These are phyloP conservation scores for Sturnira hondurensis DNA, from an alignment of 2,113 vertebrate species.

Conservation along the genomic window DNA sequence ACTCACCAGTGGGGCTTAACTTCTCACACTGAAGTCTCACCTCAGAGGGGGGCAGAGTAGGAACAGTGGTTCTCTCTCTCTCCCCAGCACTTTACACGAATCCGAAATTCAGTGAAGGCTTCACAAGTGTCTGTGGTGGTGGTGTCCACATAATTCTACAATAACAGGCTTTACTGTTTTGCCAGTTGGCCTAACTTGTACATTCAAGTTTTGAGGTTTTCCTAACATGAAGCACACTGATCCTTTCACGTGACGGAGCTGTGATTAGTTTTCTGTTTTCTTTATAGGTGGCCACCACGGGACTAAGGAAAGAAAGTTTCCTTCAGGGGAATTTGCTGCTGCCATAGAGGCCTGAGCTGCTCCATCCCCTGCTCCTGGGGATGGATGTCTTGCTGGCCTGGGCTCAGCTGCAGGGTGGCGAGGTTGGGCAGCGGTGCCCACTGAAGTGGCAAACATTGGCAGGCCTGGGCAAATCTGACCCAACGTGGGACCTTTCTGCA, in stretches of 20 bases:
- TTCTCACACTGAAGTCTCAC: not conserved
- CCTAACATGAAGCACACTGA: not conserved
- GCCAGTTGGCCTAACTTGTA: not conserved
- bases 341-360: not conserved
- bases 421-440: not conserved
- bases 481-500: not conserved
- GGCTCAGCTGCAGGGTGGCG: not conserved
- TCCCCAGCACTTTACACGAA: not conserved
- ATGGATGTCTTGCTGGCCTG: not conserved
- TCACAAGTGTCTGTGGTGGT: not conserved
- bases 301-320: not conserved
- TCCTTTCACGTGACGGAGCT: not conserved
- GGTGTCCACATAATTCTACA: not conserved
- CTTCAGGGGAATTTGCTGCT: not conserved
- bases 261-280: not conserved
- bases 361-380: too few relatives aligned
- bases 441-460: not conserved
- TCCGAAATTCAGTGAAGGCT: not conserved
- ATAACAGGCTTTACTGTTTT: not conserved
- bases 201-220: not conserved
- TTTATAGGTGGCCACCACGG: not conserved
- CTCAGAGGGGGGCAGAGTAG: not conserved
- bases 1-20: not conserved
- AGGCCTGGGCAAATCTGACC: not conserved
- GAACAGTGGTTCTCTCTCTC: not conserved